phyloP scores from a whole-genome alignment of 2,888 invertebrate genomes.

The Phortica magna region DNA sequence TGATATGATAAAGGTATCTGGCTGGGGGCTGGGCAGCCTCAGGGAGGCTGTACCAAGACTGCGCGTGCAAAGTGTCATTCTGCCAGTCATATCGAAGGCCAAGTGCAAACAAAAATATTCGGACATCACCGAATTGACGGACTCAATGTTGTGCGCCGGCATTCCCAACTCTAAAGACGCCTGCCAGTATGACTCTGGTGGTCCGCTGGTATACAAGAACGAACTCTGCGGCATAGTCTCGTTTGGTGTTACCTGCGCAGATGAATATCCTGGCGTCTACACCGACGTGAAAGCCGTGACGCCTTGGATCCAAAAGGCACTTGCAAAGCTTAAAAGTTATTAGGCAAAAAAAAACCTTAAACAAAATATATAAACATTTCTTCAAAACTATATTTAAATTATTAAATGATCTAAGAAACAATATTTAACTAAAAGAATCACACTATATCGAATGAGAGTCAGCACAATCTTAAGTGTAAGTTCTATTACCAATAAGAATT shows the following conservation, averaged over 20 bases:
- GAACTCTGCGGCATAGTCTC: conserved; percentile 13
- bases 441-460: no score
- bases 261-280: conserved; percentile 15
- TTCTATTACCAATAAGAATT: no score
- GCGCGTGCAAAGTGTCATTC: neutral
- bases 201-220: conserved; percentile 1
- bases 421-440: no score
- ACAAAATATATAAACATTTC: neutral
- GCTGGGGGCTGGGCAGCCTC: neutral
- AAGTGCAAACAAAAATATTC: neutral
- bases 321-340: neutral
- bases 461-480: no score
- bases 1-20: conserved; percentile 4
- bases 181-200: conserved; percentile 19
- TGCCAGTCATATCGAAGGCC: neutral
- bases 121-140: neutral
- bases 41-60: neutral
- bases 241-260: conserved; percentile 10
- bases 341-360: neutral
- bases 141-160: conserved; percentile 11
- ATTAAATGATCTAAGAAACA: no score
- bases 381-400: no score
- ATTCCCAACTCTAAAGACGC: neutral
- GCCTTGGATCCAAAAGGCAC: neutral
- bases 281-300: neutral